A percentile compares a stretch with the other conserved stretches of the same genome.
Evolutionary conservation across 1,140 invertebrate genomes (phyloP).

Genomic region (Phenacoccus solenopsis): DNA sequence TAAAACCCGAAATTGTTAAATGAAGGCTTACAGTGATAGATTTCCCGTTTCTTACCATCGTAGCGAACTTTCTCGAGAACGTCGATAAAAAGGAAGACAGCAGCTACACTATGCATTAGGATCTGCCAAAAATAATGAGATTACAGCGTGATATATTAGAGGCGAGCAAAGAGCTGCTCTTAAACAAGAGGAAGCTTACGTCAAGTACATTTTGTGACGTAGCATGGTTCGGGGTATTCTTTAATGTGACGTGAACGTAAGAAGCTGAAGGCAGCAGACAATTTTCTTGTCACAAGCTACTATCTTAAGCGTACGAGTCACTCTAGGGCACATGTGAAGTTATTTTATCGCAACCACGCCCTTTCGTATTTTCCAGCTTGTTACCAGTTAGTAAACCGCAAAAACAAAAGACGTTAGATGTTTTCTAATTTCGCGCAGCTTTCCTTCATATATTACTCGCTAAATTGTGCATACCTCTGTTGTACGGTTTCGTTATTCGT

Average conservation of each 20-base stretch:
- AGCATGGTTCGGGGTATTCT: slow-evolving; percentile 6
- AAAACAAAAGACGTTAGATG: neutral
- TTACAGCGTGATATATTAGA: slow-evolving; percentile 16
- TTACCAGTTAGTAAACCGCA: neutral
- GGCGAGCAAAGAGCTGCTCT: slow-evolving; percentile 11
- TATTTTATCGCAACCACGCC: slow-evolving; percentile 10
- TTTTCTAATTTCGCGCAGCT: no score
- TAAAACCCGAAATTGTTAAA: neutral
- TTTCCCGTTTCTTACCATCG: neutral
- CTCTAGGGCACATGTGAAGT: slow-evolving; percentile 11
- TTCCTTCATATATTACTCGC: no score
- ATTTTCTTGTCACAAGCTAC: slow-evolving; percentile 13
- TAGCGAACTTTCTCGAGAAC: neutral
- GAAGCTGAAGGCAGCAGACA: slow-evolving; percentile 11
- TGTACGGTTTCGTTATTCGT: no score
- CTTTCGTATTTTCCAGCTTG: slow-evolving; percentile 3
- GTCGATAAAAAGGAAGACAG: slow-evolving; percentile 9
- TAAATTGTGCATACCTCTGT: no score
- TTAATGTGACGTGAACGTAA: slow-evolving; percentile 12
- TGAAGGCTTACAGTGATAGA: neutral
- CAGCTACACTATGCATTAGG: neutral
- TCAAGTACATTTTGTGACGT: slow-evolving; percentile 13
- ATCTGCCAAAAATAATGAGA: slow-evolving; percentile 16
- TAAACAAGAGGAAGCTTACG: slow-evolving; percentile 13
- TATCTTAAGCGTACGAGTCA: slow-evolving; percentile 9